Evolutionary conservation across 92 coral and sea anemone species (phyloP).

Genomic region (Isaurus tuberculatus): DNA sequence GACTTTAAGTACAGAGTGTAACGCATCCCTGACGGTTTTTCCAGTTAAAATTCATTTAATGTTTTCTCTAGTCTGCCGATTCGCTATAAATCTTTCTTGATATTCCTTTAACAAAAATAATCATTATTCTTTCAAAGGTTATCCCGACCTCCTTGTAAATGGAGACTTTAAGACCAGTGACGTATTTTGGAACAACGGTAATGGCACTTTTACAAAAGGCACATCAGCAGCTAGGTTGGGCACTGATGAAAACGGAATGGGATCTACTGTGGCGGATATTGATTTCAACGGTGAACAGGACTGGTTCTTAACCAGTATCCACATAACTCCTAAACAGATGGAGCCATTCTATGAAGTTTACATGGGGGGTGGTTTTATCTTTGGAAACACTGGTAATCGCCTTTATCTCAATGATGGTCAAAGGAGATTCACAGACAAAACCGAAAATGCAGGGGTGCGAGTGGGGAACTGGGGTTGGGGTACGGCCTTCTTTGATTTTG

Average conservation of each 20-base stretch:
- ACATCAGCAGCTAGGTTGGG: constrained; percentile 82
- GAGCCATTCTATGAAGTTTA: constrained; percentile 93
- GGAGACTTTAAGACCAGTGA: constrained; percentile 98
- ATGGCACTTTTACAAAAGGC: constrained; percentile 92
- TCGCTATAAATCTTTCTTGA: too few species aligned
- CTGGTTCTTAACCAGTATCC: constrained; percentile 95
- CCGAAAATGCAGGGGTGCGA: constrained; percentile 84
- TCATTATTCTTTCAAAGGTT: constrained; percentile 52
- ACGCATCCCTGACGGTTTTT: too few species aligned
- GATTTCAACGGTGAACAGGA: constrained; percentile 95
- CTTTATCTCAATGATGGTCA: constrained; percentile 80
- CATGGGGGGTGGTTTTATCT: constrained; percentile 92
- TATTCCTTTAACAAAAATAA: too few species aligned
- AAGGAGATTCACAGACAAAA: constrained; percentile 88
- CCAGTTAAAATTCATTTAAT: too few species aligned
- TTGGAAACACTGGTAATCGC: constrained; percentile 94
- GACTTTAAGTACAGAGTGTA: too few species aligned
- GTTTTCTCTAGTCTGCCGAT: too few species aligned
- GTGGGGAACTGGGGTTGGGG: constrained; percentile 99
- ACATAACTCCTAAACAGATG: constrained; percentile 90
- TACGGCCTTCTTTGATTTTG: constrained; percentile 93
- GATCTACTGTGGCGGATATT: constrained; percentile 89
- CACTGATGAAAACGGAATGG: constrained; percentile 99
- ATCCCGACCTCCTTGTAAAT: constrained; percentile 76
- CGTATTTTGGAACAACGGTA: constrained; percentile 91